phyloP scores from a whole-genome alignment of 2,797 vertebrate species.

The Aselliscus stoliczkanus region DNA sequence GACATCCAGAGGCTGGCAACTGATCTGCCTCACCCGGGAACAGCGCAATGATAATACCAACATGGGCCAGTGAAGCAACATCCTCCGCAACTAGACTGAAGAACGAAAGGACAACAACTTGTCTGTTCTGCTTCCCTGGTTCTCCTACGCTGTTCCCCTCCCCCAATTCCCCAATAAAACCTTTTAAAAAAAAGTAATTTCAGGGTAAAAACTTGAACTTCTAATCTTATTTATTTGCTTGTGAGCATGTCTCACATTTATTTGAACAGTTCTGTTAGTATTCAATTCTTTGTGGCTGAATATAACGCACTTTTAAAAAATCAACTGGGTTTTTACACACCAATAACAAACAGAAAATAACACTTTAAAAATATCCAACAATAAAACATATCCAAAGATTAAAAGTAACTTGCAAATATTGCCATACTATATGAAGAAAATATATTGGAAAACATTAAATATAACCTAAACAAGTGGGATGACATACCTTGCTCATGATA shows the following conservation, averaged over 20 bases:
- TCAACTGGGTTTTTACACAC: background rate
- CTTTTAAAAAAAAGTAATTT: conserved; percentile 46
- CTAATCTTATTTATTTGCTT: background rate
- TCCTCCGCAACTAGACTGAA: too few species aligned
- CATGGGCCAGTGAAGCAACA: too few species aligned
- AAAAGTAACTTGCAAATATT: background rate
- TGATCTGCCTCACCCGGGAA: too few species aligned
- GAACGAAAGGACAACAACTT: too few species aligned
- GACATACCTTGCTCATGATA: background rate
- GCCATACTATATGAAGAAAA: background rate
- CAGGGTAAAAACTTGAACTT: background rate
- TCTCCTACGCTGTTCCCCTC: too few species aligned
- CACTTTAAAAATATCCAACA: background rate
- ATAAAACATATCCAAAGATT: background rate
- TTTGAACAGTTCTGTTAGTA: background rate
- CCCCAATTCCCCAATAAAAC: too few species aligned
- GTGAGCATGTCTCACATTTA: background rate
- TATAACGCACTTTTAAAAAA: background rate
- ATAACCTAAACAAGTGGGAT: background rate
- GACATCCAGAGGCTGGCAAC: too few species aligned
- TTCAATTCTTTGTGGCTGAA: background rate
- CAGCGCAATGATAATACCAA: too few species aligned
- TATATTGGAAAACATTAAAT: background rate
- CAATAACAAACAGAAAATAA: conserved; percentile 17
- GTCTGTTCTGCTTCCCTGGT: too few species aligned